These are phyloP conservation scores for Eclectus roratus DNA, from an alignment of 2,113 vertebrate species.

Conservation along the genomic window DNA sequence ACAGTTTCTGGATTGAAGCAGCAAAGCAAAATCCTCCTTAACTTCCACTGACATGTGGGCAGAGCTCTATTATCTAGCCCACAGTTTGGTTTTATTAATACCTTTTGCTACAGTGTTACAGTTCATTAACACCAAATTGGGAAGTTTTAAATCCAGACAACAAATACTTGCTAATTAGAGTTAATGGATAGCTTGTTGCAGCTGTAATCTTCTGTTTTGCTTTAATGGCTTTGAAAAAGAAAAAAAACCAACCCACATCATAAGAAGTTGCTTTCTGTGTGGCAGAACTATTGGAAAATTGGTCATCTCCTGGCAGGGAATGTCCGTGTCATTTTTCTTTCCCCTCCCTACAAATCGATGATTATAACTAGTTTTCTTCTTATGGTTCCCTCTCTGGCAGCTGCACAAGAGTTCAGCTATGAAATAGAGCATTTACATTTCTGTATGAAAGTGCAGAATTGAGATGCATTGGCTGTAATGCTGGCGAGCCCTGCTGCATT, in stretches of 20 bases:
- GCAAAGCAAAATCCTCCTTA: not conserved
- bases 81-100: conserved; percentile 9
- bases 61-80: not conserved
- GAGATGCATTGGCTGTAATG: conserved; percentile 24
- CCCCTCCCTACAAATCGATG: conserved; percentile 4
- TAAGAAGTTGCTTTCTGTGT: not conserved
- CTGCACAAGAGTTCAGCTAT: not conserved
- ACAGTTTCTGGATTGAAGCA: not conserved
- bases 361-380: conserved; percentile 10
- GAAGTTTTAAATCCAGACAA: conserved; percentile 50
- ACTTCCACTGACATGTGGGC: not conserved
- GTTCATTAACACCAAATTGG: conserved; percentile 39
- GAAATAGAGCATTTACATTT: conserved; percentile 7
- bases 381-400: not conserved
- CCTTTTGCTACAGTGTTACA: conserved; percentile 20
- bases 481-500: conserved; percentile 23
- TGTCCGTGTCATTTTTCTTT: not conserved
- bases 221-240: not conserved
- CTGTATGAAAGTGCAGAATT: conserved; percentile 8
- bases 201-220: conserved; percentile 30
- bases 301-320: conserved; percentile 29
- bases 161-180: conserved; percentile 42
- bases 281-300: conserved; percentile 47
- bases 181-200: conserved; percentile 51
- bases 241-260: not conserved